Evolutionary conservation across 2,888 invertebrate species (phyloP).

Genomic region (Strigamia crassipes): DNA sequence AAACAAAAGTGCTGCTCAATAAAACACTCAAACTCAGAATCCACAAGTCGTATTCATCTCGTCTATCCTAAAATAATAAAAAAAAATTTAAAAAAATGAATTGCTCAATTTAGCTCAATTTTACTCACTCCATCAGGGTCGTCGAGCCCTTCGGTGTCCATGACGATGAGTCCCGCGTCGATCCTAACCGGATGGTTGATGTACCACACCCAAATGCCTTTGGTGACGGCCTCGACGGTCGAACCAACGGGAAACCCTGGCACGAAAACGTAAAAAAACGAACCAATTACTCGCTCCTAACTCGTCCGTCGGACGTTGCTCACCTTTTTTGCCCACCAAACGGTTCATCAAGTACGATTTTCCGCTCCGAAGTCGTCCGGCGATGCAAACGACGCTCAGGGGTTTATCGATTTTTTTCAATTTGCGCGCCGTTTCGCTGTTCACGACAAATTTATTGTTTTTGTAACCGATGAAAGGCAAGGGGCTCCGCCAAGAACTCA

Average conservation of each 20-base stretch:
- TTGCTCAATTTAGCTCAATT: no score
- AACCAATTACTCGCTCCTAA: no score
- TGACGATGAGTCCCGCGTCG: background rate
- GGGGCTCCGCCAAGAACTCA: background rate
- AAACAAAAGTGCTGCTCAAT: conserved; percentile 13
- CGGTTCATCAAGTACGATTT: conserved; percentile 34
- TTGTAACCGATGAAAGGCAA: background rate
- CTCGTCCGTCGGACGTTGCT: no score
- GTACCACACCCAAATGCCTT: background rate
- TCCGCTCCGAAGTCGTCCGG: background rate
- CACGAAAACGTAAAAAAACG: no score
- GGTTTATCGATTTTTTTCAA: conserved; percentile 7
- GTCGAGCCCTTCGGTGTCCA: background rate
- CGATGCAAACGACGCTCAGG: background rate
- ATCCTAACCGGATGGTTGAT: background rate
- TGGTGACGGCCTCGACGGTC: background rate
- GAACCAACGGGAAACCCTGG: background rate
- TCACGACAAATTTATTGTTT: background rate
- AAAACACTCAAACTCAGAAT: conserved; percentile 10
- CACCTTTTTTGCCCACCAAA: background rate
- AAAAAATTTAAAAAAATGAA: background rate
- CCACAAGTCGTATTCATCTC: background rate
- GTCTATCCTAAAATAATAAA: background rate
- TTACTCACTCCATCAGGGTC: background rate
- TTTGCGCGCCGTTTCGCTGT: background rate